Evolutionary conservation across 1,140 invertebrate species (phyloP), one percentile per base, ranked within the genome.

Genomic region (Lucilia sericata): DNA sequence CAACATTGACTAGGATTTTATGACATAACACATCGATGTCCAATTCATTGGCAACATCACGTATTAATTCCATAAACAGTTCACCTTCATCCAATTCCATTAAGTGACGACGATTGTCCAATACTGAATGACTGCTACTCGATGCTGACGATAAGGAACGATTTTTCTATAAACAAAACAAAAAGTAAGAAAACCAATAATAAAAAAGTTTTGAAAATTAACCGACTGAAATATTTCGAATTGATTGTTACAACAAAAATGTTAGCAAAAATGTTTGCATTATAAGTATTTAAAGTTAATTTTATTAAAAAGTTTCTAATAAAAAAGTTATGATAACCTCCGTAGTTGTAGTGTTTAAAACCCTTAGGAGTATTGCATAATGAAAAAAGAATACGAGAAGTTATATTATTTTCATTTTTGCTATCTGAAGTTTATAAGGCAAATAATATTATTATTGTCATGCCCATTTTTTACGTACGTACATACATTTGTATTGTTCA

Each of bases 11-110:
- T 34, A 98, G 93, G 86, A 98, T 98, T 93, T 98, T 98, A 92
- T 98, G 96, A 89, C 97, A 98, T 7, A 98, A 93, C 13, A 96
- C 95, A 91, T 98, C 96, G 88, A 98, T 97, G 89, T 98, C 97
- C 88, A 98, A 91, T 91, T 98, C 97, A 90, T 97, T 98, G 84
- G 97, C 96, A 76, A 98, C 96, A 90, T 98, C 97, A 74, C 96
- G 94, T 87, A 98, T 98, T 83, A 98, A 93, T 91, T 98, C 96
- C 96, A 98, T 97, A 89, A 98, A 97, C 21, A 97, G 93, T 86
- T 97, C 96, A 36, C 94, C 95, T 88, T 96, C 95, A 88, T 95
- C 95, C 85, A 96, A 90, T 87, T 94, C 92, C 89, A 93, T 93
- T 85, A 94, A 89, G 87, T 94, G 93, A 83, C 92, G 91, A 36